Conservation (phyloP, 2,113 vertebrate species). For the Rhea americana region DNA sequence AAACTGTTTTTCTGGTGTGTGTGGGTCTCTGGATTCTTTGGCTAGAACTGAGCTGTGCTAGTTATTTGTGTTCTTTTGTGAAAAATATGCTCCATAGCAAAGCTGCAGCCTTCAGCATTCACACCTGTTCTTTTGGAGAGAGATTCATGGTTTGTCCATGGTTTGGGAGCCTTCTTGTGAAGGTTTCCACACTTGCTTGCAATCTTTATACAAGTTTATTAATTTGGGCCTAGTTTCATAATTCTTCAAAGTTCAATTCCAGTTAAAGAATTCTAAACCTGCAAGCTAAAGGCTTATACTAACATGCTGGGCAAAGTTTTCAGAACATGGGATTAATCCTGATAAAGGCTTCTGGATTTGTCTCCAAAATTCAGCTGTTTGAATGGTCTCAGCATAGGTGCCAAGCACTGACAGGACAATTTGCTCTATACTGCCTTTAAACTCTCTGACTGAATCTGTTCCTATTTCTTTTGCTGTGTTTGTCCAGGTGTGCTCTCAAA, state of each 20-base stretch:
- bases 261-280: not conserved
- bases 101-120: not conserved
- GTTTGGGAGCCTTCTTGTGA: not conserved
- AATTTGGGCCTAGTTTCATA: accelerated
- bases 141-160: not conserved
- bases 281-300: not conserved
- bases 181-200: not conserved
- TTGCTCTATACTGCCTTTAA: constrained; percentile 3
- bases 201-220: not conserved
- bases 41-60: not conserved
- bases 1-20: not conserved
- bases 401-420: not conserved
- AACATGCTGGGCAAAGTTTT: not conserved
- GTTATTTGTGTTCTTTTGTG: not conserved
- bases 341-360: not conserved
- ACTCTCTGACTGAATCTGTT: constrained; percentile 34
- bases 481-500: constrained; percentile 44
- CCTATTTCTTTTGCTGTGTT: constrained; percentile 43
- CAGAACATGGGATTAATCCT: not conserved
- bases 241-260: not conserved
- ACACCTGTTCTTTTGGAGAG: not conserved
- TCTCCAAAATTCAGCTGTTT: not conserved
- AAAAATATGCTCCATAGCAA: not conserved
- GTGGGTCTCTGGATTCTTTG: not conserved
- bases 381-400: not conserved